Evolutionary conservation across 2,888 invertebrate species (phyloP), one percentile per base, ranked within the genome.

Genomic region (Eubasilissa splendida): DNA sequence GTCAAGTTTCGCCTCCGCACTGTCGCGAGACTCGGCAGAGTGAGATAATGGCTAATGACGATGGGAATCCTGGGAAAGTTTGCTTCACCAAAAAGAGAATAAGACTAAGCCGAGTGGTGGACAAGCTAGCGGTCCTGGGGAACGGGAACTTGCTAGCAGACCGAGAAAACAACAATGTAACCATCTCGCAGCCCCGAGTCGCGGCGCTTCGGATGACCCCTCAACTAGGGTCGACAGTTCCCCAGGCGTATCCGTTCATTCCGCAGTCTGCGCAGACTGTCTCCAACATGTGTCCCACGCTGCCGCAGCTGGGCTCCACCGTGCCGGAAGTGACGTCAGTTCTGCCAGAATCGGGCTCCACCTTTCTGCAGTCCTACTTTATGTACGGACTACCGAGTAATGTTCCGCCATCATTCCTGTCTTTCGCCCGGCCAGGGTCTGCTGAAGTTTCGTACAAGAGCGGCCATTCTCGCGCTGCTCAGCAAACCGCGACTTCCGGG

Each of bases 21-120:
- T 11, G 54, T 22, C 22, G 22, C 22, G 22, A 22, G 22, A 9
- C 12, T 11, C 9, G 66, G 50, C 33, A 66, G 8, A 66, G 66
- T 14, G 31, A 63, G 52, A 75, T 14, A 52, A 78, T 78, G 77
- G 77, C 58, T 14, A 56, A 70, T 53, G 77, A 78, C 22, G 60
- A 71, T 3, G 50, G 31, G 8, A 11, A 31, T 3, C 65, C 77
- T 9, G 71, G 70, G 42, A 50, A n/a, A 14, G 60, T 71, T 9
- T 50, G 56, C 31, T 60, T 59, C 52, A 74, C 71, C 12, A 80
- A 66, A 68, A 82, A 80, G 63, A 74, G 68, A 50, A 80, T 78
- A 31, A 33, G 83, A 52, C 71, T 83, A 11, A 79, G 79, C 54
- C 76, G 76, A 74, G 83, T 83, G 7, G 66, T 83, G 63, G 83